A percentile compares a stretch with the other conserved stretches of the same genome.
Conservation (phyloP, 2,888 invertebrate genomes). For the Apamea monoglypha region DNA sequence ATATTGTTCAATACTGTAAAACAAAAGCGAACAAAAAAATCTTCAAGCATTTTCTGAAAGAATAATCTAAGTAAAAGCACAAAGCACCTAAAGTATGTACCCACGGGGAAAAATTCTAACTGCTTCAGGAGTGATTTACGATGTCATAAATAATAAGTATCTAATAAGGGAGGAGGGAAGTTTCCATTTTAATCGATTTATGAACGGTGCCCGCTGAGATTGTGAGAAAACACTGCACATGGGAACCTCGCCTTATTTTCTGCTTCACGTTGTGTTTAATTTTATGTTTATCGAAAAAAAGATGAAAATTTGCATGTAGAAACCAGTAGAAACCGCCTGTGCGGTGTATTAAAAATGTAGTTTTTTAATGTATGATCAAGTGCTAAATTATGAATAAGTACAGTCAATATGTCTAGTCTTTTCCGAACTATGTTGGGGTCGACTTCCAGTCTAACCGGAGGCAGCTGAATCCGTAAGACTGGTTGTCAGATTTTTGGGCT, state of each 20-base stretch:
- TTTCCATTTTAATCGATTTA: conserved; percentile 69
- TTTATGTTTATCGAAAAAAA: neutral
- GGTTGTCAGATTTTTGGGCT: no score
- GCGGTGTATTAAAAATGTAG: neutral
- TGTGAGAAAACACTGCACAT: conserved; percentile 40
- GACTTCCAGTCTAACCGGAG: no score
- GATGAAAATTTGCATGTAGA: no score
- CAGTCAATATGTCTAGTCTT: no score
- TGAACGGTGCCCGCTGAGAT: conserved; percentile 57
- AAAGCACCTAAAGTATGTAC: conserved; percentile 43
- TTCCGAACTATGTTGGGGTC: no score
- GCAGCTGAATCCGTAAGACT: no score
- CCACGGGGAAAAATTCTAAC: conserved; percentile 49
- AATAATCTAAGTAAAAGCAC: conserved; percentile 27
- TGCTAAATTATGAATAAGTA: no score
- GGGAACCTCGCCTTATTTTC: conserved; percentile 27
- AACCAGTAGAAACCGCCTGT: no score
- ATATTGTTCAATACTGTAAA: conserved; percentile 16
- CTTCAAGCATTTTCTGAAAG: conserved; percentile 24
- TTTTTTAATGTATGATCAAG: no score
- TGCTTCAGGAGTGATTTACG: conserved; percentile 68
- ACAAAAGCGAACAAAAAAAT: conserved; percentile 1
- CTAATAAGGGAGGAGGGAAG: conserved; percentile 67
- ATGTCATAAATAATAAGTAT: conserved; percentile 73
- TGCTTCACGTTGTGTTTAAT: conserved; percentile 15